phyloP scores from a whole-genome alignment of 1,140 invertebrate species.

The Sesamia nonagrioides region DNA sequence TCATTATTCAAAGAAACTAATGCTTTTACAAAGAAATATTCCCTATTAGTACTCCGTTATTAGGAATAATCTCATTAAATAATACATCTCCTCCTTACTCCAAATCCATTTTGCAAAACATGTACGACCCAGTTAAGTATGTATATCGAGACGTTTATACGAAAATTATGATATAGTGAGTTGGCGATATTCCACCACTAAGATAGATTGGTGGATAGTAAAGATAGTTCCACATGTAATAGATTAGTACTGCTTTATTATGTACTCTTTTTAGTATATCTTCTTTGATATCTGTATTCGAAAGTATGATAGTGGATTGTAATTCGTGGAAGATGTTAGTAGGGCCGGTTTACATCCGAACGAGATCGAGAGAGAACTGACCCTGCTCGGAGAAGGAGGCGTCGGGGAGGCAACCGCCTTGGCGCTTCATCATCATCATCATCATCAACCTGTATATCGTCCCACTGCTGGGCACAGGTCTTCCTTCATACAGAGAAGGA shows the following conservation, averaged over 20 bases:
- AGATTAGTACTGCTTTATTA: constrained; percentile 36
- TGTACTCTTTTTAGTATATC: neutral
- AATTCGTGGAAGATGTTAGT: neutral
- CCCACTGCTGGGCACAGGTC: too few species aligned
- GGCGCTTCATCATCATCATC: too few species aligned
- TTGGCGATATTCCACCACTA: constrained; percentile 34
- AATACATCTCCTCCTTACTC: constrained; percentile 26
- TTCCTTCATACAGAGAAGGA: too few species aligned
- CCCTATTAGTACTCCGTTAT: constrained; percentile 11
- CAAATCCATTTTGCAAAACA: constrained; percentile 4
- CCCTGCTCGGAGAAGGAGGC: too few species aligned
- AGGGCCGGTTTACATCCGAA: too few species aligned
- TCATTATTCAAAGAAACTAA: constrained; percentile 34
- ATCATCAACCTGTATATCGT: too few species aligned
- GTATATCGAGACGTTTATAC: neutral
- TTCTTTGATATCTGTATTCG: constrained; percentile 3
- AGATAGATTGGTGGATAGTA: constrained; percentile 30
- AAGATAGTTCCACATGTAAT: constrained; percentile 39
- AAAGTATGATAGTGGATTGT: neutral
- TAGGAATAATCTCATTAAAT: constrained; percentile 16
- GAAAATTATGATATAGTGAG: constrained; percentile 35
- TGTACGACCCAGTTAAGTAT: constrained; percentile 22
- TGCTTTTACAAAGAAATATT: neutral
- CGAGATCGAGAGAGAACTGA: too few species aligned
- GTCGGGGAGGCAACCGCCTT: too few species aligned